These are phyloP conservation scores for Neogobius melanostomus DNA, from an alignment of 2,113 vertebrate species.

Conservation along the genomic window DNA sequence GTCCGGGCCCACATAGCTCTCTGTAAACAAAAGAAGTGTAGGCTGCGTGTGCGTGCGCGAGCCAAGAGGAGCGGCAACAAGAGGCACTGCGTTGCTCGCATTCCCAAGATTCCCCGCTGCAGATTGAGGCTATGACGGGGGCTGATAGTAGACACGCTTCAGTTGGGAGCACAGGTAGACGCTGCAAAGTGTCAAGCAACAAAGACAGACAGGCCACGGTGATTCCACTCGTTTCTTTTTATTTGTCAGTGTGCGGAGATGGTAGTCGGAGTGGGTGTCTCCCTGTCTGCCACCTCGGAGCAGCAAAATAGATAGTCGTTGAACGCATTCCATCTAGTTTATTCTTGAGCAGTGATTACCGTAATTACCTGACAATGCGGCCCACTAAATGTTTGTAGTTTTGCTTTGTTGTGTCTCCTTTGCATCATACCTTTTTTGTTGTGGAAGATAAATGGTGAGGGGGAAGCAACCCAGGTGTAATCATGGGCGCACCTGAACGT, in stretches of 20 bases:
- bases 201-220: conserved; percentile 42
- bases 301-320: conserved; percentile 32
- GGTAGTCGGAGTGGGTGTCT: conserved; percentile 24
- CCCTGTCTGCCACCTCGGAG: conserved; percentile 35
- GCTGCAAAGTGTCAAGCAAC: conserved; percentile 21
- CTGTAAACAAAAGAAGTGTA: conserved; percentile 64
- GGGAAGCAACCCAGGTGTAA: conserved; percentile 40
- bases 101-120: conserved; percentile 65
- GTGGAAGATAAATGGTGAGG: conserved; percentile 38
- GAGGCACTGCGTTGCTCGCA: conserved; percentile 56
- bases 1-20: conserved; percentile 62
- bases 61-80: conserved; percentile 42
- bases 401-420: conserved; percentile 45
- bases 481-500: conserved; percentile 64
- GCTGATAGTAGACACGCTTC: conserved; percentile 50
- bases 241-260: neutral
- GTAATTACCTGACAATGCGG: conserved; percentile 63
- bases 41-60: conserved; percentile 34
- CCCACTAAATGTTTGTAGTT: conserved; percentile 41
- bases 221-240: conserved; percentile 48
- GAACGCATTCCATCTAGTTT: conserved; percentile 58
- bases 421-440: conserved; percentile 51
- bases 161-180: conserved; percentile 34
- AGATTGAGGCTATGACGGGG: conserved; percentile 50
- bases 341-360: conserved; percentile 60